These are phyloP conservation scores for Drosophila mercatorum DNA, from an alignment of 2,888 invertebrate genomes.

Conservation along the genomic window DNA sequence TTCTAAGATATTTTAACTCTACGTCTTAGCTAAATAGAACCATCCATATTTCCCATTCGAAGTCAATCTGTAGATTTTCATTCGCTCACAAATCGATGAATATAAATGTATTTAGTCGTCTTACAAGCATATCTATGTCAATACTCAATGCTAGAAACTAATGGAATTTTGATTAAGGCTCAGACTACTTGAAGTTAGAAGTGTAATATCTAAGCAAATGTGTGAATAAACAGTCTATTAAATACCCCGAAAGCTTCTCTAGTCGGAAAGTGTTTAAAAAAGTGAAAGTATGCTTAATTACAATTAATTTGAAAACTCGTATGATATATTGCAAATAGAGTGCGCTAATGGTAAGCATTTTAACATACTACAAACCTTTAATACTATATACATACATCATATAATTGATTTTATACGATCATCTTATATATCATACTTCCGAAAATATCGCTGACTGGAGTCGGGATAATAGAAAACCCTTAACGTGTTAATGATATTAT, in stretches of 20 bases:
- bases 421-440: background rate
- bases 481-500: too few relatives aligned
- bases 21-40: conserved; percentile 16
- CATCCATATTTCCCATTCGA: conserved; percentile 22
- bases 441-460: background rate
- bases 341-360: conserved; percentile 41
- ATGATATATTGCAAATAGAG: background rate
- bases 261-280: conserved; percentile 23
- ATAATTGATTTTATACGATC: background rate
- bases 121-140: conserved; percentile 36
- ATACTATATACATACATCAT: background rate
- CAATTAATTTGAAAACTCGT: conserved; percentile 10
- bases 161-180: conserved; percentile 7
- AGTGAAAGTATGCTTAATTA: conserved; percentile 36
- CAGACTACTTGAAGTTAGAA: conserved; percentile 1
- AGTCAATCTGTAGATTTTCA: conserved; percentile 30
- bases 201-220: conserved; percentile 25
- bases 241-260: conserved; percentile 17
- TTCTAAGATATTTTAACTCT: conserved; percentile 5
- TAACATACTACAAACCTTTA: too few relatives aligned
- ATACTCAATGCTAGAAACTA: conserved; percentile 16
- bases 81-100: background rate
- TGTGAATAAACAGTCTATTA: conserved; percentile 11
- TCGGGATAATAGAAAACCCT: too few relatives aligned
- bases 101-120: background rate